Evolutionary conservation across 2,797 vertebrate genomes (phyloP), one percentile per base, ranked within the genome.

Genomic region (Periparus ater): DNA sequence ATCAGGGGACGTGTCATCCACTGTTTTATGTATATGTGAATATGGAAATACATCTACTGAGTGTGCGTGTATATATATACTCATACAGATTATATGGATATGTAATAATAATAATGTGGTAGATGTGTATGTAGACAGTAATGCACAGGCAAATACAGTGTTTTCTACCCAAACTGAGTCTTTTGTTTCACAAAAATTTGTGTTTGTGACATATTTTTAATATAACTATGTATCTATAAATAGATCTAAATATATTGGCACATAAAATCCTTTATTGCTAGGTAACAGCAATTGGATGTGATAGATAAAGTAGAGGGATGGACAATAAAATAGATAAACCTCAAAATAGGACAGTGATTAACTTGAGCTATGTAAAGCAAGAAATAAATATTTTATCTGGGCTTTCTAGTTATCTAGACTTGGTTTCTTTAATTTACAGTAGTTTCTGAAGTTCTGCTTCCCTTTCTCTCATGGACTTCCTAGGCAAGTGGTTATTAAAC

Each of bases 11-110:
- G 93, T 98, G 97, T 97, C 96, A 97, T 97, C 96, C 60, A 95
- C 96, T 98, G 97, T 98, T 97, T 98, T 96, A 97, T 97, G 95
- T 97, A 96, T 96, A 97, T 97, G 92, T 96, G 97, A 98, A 97
- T 97, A 96, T 98, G 97, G 96, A 98, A 98, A 98, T 97, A 89
- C 72, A 96, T 95, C 94, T 95, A 96, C 96, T 90, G 88, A 96
- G 68, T 83, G 53, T 91, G 85, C 15, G 0, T 80, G 18, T 76
- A 15, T 91, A 76, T 92, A 94, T 94, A 91, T 65, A 30, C 83
- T 95, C 85, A 72, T 65, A 66, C 23, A 71, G 94, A 95, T 89
- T 88, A 82, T 85, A 79, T 61, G 63, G 73, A 8, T 95, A 55
- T 78, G 67, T 82, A 93, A 94, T 91, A 95, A 62, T 77, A 77